A percentile compares a stretch with the other conserved stretches of the same genome.
Evolutionary conservation across 2,797 vertebrate species (phyloP).

Genomic region (Microctenopoma steveboyesi): DNA sequence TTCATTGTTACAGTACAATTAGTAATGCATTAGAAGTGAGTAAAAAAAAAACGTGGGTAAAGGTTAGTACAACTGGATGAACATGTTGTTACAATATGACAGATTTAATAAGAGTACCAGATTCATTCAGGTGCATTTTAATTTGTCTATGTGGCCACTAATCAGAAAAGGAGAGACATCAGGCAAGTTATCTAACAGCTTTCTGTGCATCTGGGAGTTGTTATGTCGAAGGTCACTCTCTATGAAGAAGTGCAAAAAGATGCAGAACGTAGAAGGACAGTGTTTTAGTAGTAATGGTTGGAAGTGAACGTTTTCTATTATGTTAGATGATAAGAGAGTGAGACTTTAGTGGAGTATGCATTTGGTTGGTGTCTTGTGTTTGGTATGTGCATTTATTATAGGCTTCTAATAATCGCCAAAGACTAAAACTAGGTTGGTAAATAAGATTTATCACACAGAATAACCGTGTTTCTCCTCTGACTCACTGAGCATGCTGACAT

Average conservation of each 20-base stretch:
- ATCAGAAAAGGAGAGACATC: not conserved
- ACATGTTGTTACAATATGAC: conserved; percentile 42
- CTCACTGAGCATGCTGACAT: conserved; percentile 11
- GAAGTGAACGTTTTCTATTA: conserved; percentile 13
- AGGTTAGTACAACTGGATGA: conserved; percentile 56
- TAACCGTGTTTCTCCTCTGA: conserved; percentile 19
- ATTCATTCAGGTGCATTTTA: conserved; percentile 64
- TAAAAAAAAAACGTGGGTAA: conserved; percentile 42
- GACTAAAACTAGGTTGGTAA: conserved; percentile 22
- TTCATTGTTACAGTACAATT: conserved; percentile 36
- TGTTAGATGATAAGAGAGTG: conserved; percentile 8
- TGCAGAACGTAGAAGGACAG: not conserved
- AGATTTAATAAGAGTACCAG: conserved; percentile 50
- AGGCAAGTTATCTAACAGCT: not conserved
- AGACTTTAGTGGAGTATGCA: conserved; percentile 18
- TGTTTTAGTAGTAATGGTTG: conserved; percentile 17
- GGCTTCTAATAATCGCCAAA: conserved; percentile 45
- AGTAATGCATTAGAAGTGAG: conserved; percentile 22
- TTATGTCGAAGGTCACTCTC: conserved; percentile 1
- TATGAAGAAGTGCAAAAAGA: conserved; percentile 1
- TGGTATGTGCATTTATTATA: conserved; percentile 31
- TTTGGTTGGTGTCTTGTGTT: conserved; percentile 33
- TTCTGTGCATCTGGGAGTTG: not conserved
- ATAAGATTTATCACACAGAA: conserved; percentile 23
- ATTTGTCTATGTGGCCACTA: conserved; percentile 47